phyloP scores from a whole-genome alignment of 2,113 vertebrate genomes.

The Telmatochromis bifrenatus region DNA sequence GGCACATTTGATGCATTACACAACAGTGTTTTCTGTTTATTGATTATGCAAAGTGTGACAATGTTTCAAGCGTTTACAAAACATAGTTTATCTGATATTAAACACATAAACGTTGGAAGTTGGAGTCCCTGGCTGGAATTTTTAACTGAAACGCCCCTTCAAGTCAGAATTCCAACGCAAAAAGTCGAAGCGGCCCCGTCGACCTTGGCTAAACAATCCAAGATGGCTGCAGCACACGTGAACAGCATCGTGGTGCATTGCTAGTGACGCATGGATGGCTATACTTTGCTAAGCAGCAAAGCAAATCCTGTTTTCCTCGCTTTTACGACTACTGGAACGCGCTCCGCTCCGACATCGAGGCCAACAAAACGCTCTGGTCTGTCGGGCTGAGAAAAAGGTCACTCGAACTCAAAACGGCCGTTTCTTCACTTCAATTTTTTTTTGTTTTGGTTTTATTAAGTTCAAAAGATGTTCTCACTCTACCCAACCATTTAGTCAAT shows the following conservation, averaged over 20 bases:
- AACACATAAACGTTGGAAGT: background rate
- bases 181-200: background rate
- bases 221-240: background rate
- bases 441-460: background rate
- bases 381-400: background rate
- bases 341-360: background rate
- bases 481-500: background rate
- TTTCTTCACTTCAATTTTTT: background rate
- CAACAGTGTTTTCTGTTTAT: background rate
- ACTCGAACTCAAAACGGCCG: background rate
- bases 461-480: background rate
- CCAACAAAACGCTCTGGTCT: background rate
- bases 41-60: background rate
- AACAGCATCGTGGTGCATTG: background rate
- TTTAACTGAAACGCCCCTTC: background rate
- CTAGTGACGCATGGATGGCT: background rate
- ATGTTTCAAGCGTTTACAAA: background rate
- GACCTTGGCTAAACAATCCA: background rate
- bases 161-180: background rate
- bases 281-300: background rate
- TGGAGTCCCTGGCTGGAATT: background rate
- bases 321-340: background rate
- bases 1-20: conserved; percentile 2
- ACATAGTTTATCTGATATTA: background rate
- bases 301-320: background rate